These are phyloP conservation scores for Drosophila macrospina DNA, from an alignment of 2,888 invertebrate species.

Conservation along the genomic window DNA sequence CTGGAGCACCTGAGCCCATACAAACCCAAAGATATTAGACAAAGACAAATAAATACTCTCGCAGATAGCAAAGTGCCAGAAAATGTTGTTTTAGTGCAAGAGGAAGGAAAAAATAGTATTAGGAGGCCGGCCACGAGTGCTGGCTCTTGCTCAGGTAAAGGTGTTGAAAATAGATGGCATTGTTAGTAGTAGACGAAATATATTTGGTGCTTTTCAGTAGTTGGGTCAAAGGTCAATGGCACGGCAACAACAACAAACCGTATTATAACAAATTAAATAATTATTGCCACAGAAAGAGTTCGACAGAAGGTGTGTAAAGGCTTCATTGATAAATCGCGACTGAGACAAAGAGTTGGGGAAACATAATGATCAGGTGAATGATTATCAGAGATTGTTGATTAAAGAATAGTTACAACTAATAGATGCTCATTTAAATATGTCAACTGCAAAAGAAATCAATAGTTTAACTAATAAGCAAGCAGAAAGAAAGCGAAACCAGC, in stretches of 20 bases:
- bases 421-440: neutral
- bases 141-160: constrained; percentile 30
- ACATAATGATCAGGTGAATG: neutral
- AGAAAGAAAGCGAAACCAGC: neutral
- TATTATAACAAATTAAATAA: constrained; percentile 29
- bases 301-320: constrained; percentile 10
- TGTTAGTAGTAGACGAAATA: constrained; percentile 5
- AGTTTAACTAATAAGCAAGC: neutral
- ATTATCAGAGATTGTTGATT: neutral
- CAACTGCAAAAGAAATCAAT: neutral
- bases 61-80: constrained; percentile 31
- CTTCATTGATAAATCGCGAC: constrained; percentile 15
- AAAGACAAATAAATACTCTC: constrained; percentile 29
- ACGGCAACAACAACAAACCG: neutral
- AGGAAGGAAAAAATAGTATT: neutral
- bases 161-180: constrained; percentile 28
- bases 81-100: constrained; percentile 16
- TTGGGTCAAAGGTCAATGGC: constrained; percentile 48
- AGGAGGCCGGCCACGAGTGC: constrained; percentile 4
- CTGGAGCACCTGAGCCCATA: constrained; percentile 56
- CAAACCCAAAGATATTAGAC: constrained; percentile 38
- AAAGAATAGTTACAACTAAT: neutral
- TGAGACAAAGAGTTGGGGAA: constrained; percentile 1
- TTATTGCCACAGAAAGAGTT: constrained; percentile 20
- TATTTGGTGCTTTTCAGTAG: constrained; percentile 15